Evolutionary conservation across 2,888 invertebrate genomes (phyloP), one percentile per base, ranked within the genome.

Genomic region (Heliothis peltigera): DNA sequence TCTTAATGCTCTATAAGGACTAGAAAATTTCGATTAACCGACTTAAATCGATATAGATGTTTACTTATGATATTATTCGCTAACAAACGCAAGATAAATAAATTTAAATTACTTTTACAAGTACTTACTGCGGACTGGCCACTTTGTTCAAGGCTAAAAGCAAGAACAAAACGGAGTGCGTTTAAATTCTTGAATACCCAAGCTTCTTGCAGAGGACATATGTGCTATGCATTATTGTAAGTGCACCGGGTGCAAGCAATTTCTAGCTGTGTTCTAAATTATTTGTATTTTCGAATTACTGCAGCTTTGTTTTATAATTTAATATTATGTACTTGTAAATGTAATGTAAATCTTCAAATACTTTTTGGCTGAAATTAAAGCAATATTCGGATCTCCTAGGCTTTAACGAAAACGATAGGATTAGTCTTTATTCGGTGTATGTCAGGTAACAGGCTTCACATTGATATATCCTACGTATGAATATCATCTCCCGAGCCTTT

Each of bases 221-320:
- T 53, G 8, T 43, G 39, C 39, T n/a, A 12, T 35, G 35, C 35
- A 39, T 53, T 51, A 43, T 53, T 53, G 53, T 53, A 22, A 53
- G 53, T 53, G 53, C 53, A 53, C 25, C 22, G 43, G 15, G 22
- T 53, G 22, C 42, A 43, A 42, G 42, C n/a, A 43, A 53, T 49
- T 42, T 43, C 25, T 53, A 25, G 52, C 25, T 8, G 1, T 39
- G 39, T 39, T 39, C 39, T 39, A 39, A 39, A n/a, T 39, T 39
- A 39, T 39, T 39, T 39, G n/a, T 39, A 15, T 39, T 39, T n/a
- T 39, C 39, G n/a, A 39, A 39, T 39, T 39, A 39, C n/a, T 39
- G 35, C 44, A n/a, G 46, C 25, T 59, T 51, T 47, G 12, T 46
- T 5, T 51, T 10, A 3, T 15, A 4, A 15, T 35, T 15, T 35